Conservation (phyloP, 2,888 invertebrate genomes). For the Subacronicta megacephala region DNA sequence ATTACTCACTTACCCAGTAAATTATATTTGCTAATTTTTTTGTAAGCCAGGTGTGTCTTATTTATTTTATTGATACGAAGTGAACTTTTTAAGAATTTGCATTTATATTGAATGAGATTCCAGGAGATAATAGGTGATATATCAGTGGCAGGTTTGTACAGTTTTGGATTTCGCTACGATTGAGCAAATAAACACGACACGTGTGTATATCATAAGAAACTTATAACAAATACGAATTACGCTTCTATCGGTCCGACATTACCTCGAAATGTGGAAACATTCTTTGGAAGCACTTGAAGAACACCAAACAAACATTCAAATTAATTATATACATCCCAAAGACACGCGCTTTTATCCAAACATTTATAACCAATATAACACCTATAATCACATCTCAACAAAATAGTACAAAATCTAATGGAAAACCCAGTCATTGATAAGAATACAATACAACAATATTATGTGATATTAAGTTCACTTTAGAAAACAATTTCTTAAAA, state of each 20-base stretch:
- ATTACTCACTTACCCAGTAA: slow-evolving; percentile 36
- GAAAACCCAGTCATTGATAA: slow-evolving; percentile 35
- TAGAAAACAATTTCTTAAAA: slow-evolving; percentile 39
- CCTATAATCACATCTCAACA: slow-evolving; percentile 61
- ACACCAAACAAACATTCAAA: slow-evolving; percentile 42
- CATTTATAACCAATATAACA: slow-evolving; percentile 73
- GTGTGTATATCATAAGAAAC: slow-evolving; percentile 20
- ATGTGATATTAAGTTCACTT: slow-evolving; percentile 26
- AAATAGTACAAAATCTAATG: slow-evolving; percentile 43
- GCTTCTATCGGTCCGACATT: slow-evolving; percentile 22
- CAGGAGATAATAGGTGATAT: slow-evolving; percentile 53
- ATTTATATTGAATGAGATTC: slow-evolving; percentile 34
- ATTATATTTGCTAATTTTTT: slow-evolving; percentile 44
- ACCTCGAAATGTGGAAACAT: slow-evolving; percentile 12
- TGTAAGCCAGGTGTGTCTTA: slow-evolving; percentile 13
- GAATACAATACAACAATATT: slow-evolving; percentile 23
- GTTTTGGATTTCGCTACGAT: slow-evolving; percentile 30
- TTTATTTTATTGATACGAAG: slow-evolving; percentile 28
- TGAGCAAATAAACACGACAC: slow-evolving; percentile 54
- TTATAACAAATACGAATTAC: slow-evolving; percentile 17
- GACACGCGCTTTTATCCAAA: slow-evolving; percentile 25
- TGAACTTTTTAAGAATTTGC: slow-evolving; percentile 23
- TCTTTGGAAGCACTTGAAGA: slow-evolving; percentile 57
- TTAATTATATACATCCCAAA: slow-evolving; percentile 9
- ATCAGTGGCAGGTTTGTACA: slow-evolving; percentile 36